Base-by-base conservation (phyloP, 1,140 invertebrate species). In the Procambarus clarkii region DNA sequence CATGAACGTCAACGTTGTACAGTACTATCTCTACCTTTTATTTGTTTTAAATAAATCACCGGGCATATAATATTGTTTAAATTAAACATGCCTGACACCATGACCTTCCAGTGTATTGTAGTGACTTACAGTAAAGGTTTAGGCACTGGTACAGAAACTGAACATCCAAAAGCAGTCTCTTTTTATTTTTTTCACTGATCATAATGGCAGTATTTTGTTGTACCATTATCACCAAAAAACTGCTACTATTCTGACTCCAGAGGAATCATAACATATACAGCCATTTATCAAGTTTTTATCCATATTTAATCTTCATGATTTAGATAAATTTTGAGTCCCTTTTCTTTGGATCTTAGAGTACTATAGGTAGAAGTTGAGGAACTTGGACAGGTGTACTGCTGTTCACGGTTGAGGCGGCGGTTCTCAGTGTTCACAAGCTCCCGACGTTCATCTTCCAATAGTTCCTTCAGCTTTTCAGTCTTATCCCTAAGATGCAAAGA, bases 311-410 rank as follows among this genome's bases (percentile, higher is more conserved):
- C 89, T 64, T 92, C 92, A 64, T 92, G 94, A 92, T 97, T 96
- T 86, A 97, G 94, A 94, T 97, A 97, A 93, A 97, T 97, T 94
- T 97, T 97, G 50, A 97, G 95, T 4, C 96, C 96, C 93, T 95
- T 95, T 94, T 97, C 97, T 93, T 96, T 96, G 71, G 85, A 88
- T 77, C 91, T 83, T 2, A 86, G 74, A 54, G 50, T 86, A 69
- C 64, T 54, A 84, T 82, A 77, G 50, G 78, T 50, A 54, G 60
- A 50, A 81, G 86, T 96, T 94, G 89, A 95, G 46, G 89, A 85
- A n/a, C 71, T 64, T 94, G 95, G 85, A 95, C 95, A 80, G 94
- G 94, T 85, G 94, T 84, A 90, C 54, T 80, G 81, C 54, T 94
- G 85, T 94, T 94, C 92, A 83, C 91, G 86, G 90, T 92, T 92